These are phyloP conservation scores for Myzus persicae DNA, from an alignment of 1,140 invertebrate species.

Conservation along the genomic window DNA sequence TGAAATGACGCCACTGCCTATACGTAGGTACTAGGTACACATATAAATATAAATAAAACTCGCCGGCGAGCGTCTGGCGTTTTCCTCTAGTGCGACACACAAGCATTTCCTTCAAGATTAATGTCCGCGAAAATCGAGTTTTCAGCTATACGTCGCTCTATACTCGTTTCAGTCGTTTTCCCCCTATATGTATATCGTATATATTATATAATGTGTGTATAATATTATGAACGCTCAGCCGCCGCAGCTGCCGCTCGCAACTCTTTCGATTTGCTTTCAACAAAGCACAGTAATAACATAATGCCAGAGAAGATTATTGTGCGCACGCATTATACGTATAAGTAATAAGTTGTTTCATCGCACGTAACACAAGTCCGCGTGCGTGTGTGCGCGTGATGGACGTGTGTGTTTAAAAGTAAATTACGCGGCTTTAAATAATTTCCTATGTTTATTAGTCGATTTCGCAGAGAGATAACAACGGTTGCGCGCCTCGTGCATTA, in stretches of 20 bases:
- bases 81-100: background rate
- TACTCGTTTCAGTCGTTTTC: background rate
- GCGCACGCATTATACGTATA: background rate
- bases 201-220: too few relatives aligned
- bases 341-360: background rate
- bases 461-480: background rate
- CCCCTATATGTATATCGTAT: background rate
- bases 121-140: background rate
- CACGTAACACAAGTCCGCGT: background rate
- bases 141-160: background rate
- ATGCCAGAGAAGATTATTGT: background rate
- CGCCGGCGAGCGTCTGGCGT: background rate
- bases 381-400: background rate
- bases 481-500: background rate
- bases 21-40: too few relatives aligned
- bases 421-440: background rate
- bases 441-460: background rate
- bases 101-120: background rate
- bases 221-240: background rate
- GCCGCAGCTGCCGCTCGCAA: background rate
- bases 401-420: constrained; percentile 10
- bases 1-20: too few relatives aligned
- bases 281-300: background rate
- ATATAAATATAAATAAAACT: background rate
- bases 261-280: background rate